Evolutionary conservation across 2,888 invertebrate genomes (phyloP).

Genomic region (Tetranychus truncatus): DNA sequence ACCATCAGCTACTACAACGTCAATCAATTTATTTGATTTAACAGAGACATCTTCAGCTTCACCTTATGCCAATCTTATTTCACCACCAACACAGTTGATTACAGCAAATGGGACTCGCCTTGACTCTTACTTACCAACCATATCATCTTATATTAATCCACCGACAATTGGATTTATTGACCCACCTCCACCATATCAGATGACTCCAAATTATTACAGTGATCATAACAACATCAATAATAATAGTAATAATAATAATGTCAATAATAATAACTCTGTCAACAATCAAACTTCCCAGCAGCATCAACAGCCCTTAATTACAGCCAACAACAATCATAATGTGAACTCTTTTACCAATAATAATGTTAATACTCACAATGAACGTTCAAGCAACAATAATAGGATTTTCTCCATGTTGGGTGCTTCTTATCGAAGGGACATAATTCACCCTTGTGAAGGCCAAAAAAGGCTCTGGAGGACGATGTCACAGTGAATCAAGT

Average conservation of each 20-base stretch:
- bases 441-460: slow-evolving; percentile 5
- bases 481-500: slow-evolving; percentile 3
- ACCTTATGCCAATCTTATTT: background rate
- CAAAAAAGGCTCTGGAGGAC: slow-evolving; percentile 6
- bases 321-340: background rate
- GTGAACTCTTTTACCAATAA: background rate
- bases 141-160: slow-evolving; percentile 10
- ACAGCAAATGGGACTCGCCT: background rate
- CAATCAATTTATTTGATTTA: background rate
- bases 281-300: background rate
- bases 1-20: background rate
- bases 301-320: background rate
- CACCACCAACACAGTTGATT: background rate
- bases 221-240: background rate
- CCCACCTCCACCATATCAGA: slow-evolving; percentile 12
- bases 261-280: background rate
- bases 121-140: background rate
- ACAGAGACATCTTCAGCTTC: background rate
- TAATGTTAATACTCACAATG: background rate
- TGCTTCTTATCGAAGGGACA: background rate
- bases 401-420: background rate
- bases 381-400: background rate
- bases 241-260: slow-evolving; percentile 6
- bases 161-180: slow-evolving; percentile 9
- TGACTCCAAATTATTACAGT: background rate